A percentile compares a stretch with the other conserved stretches of the same genome.
phyloP scores from a whole-genome alignment of 2,113 vertebrate genomes.

The Eleginops maclovinus region DNA sequence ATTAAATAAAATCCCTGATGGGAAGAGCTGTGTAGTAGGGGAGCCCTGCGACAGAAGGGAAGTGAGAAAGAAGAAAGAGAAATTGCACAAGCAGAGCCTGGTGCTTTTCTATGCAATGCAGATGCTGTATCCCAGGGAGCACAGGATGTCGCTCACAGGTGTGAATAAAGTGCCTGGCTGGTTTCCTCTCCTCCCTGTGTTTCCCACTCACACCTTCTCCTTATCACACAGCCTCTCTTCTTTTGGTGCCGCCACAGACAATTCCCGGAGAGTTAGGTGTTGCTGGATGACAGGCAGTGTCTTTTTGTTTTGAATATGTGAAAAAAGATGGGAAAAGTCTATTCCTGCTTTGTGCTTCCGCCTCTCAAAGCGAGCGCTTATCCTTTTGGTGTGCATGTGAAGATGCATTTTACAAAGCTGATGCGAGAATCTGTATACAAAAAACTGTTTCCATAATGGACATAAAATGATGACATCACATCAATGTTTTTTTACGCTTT shows the following conservation, averaged over 20 bases:
- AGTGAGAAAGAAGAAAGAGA: not conserved
- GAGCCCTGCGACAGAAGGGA: slow-evolving; percentile 26
- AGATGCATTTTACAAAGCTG: slow-evolving; percentile 19
- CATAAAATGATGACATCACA: not conserved
- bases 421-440: slow-evolving; percentile 14
- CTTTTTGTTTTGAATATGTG: slow-evolving; percentile 47
- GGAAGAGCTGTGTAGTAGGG: slow-evolving; percentile 30
- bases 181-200: slow-evolving; percentile 51
- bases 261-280: slow-evolving; percentile 49
- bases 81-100: slow-evolving; percentile 22
- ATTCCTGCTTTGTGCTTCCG: slow-evolving; percentile 21
- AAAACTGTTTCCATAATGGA: slow-evolving; percentile 22
- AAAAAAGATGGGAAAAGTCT: slow-evolving; percentile 48
- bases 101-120: slow-evolving; percentile 25
- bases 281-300: slow-evolving; percentile 35
- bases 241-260: slow-evolving; percentile 41
- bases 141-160: slow-evolving; percentile 74
- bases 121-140: slow-evolving; percentile 49
- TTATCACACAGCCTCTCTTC: slow-evolving; percentile 52
- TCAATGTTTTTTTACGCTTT: not conserved
- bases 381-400: slow-evolving; percentile 18
- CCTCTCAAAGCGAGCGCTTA: slow-evolving; percentile 41
- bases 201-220: slow-evolving; percentile 64
- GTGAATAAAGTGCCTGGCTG: slow-evolving; percentile 75
- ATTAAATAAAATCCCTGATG: slow-evolving; percentile 40